phyloP scores from a whole-genome alignment of 2,113 vertebrate species.

The Pedetes capensis region DNA sequence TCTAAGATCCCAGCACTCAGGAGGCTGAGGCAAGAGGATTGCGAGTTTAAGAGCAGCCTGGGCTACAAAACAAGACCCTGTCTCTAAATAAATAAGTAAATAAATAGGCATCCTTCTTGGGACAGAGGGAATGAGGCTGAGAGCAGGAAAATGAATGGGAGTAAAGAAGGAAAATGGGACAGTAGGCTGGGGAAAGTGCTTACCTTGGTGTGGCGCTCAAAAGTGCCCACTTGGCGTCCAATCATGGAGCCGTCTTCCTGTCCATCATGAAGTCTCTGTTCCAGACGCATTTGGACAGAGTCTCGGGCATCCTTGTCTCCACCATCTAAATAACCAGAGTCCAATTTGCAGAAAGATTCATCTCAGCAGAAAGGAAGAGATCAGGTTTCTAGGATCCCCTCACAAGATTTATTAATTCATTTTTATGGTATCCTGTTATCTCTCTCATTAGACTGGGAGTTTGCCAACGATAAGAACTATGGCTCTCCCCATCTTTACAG shows the following conservation, averaged over 20 bases:
- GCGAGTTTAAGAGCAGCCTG: background rate
- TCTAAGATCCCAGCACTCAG: background rate
- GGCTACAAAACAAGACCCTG: background rate
- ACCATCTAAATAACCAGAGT: slow-evolving; percentile 83
- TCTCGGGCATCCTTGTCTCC: slow-evolving; percentile 96
- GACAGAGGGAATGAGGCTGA: too few relatives aligned
- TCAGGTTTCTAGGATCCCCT: background rate
- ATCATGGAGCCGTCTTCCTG: slow-evolving; percentile 81
- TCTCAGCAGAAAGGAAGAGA: background rate
- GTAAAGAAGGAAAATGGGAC: background rate
- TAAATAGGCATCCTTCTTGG: background rate
- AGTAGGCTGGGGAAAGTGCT: background rate
- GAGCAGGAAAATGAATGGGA: background rate
- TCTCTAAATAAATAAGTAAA: background rate
- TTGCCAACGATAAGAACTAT: background rate
- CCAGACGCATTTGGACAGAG: slow-evolving; percentile 90
- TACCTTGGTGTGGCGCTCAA: slow-evolving; percentile 95
- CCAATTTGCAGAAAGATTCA: background rate
- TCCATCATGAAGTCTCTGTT: slow-evolving; percentile 89
- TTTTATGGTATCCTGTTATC: background rate
- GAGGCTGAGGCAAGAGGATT: background rate
- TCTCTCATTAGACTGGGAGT: background rate
- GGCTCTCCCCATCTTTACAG: background rate
- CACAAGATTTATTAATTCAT: background rate
- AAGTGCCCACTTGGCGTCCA: slow-evolving; percentile 87